phyloP scores from a whole-genome alignment of 2,797 vertebrate species.

The Chaenodraco wilsoni region DNA sequence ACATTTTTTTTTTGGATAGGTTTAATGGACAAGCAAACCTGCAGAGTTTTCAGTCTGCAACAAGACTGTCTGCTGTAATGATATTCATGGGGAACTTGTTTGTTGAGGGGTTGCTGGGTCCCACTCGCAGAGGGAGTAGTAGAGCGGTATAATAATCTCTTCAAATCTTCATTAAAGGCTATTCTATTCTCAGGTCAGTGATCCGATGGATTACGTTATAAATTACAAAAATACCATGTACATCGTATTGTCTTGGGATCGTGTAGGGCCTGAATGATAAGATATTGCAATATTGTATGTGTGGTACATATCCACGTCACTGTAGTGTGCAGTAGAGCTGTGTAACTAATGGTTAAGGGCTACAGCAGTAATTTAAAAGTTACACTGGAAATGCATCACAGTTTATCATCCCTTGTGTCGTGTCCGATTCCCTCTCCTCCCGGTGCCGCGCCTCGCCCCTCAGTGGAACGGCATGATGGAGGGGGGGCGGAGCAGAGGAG shows the following conservation, averaged over 20 bases:
- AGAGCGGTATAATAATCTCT: too few relatives aligned
- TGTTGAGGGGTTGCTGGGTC: too few relatives aligned
- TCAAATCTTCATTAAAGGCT: too few relatives aligned
- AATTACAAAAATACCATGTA: too few relatives aligned
- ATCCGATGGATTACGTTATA: too few relatives aligned
- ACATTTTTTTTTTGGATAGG: too few relatives aligned
- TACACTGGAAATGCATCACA: not conserved
- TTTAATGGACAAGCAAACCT: too few relatives aligned
- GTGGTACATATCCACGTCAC: not conserved
- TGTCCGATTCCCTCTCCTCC: slow-evolving; percentile 40
- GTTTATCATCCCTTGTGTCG: not conserved
- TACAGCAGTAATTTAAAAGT: fast-evolving
- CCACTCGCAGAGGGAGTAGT: too few relatives aligned
- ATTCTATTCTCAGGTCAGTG: too few relatives aligned
- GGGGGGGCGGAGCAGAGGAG: slow-evolving; percentile 66
- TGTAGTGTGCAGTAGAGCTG: not conserved
- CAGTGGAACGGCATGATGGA: slow-evolving; percentile 55
- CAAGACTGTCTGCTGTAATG: too few relatives aligned
- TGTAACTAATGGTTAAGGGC: not conserved
- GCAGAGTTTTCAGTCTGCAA: too few relatives aligned
- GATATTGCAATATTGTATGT: not conserved
- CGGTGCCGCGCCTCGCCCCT: slow-evolving; percentile 65
- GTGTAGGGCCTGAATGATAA: not conserved
- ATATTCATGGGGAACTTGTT: too few relatives aligned
- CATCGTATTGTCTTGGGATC: not conserved